Conservation (phyloP, 2,113 vertebrate species). For the Callipepla squamata region DNA sequence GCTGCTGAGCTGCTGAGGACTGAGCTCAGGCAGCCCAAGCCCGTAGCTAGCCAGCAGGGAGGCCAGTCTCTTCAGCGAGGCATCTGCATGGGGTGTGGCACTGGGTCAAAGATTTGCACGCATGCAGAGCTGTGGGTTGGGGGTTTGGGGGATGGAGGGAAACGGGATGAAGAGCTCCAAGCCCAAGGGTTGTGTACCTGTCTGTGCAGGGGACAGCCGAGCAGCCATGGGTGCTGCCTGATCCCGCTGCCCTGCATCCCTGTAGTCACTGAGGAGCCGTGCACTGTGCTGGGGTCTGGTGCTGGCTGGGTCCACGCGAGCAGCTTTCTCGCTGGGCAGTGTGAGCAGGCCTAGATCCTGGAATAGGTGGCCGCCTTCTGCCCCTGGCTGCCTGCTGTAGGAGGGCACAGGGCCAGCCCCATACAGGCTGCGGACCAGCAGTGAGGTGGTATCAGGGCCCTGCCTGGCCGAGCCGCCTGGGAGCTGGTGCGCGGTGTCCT, state of each 20-base stretch:
- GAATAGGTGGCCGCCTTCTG: conserved; percentile 86
- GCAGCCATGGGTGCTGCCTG: not conserved
- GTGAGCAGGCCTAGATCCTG: conserved; percentile 86
- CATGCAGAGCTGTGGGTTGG: accelerated
- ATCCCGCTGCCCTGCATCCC: conserved; percentile 24
- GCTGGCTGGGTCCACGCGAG: conserved; percentile 61
- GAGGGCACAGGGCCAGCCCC: conserved; percentile 77
- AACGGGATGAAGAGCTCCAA: not conserved
- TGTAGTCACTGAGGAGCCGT: conserved; percentile 45
- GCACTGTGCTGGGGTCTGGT: conserved; percentile 75
- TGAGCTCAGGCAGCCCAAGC: conserved; percentile 86
- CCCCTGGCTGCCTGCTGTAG: conserved; percentile 77
- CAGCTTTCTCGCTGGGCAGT: conserved; percentile 80
- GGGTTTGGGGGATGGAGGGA: not conserved
- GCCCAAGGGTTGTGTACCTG: accelerated
- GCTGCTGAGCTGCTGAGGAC: conserved; percentile 86
- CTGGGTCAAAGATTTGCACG: not conserved
- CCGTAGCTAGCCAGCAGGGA: conserved; percentile 82
- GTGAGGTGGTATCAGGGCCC: conserved; percentile 54
- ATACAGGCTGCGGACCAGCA: conserved; percentile 71
- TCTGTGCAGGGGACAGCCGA: conserved; percentile 16
- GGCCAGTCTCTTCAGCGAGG: conserved; percentile 80
- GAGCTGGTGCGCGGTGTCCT: conserved; percentile 77
- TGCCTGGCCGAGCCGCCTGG: conserved; percentile 18
- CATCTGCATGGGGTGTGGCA: conserved; percentile 51